Base-by-base conservation (phyloP, 2,113 vertebrate genomes). In the Gavialis gangeticus region DNA sequence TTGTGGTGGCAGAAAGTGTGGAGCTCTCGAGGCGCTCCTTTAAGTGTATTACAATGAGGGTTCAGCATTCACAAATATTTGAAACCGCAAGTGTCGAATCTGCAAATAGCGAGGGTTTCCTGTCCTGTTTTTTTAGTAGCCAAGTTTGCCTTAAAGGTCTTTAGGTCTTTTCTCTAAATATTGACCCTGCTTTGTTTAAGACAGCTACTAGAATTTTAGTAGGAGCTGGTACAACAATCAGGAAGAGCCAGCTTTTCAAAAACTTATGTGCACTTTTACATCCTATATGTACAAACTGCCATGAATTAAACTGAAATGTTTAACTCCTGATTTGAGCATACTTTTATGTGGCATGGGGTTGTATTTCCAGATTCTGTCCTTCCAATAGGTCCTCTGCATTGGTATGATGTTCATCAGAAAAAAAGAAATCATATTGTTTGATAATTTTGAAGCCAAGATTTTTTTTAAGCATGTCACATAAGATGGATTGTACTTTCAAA, bases 71-170 rank as follows among this genome's bases (percentile, higher is more conserved):
- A 9, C 8, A 7, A 46, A 46, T 46, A 46, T 9, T 46, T 46
- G 7, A 46, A 46, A 46, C 7, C 8, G 46, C 46, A 9, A 46
- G 46, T 46, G 46, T 46, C 9, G 46, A 46, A 46, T 9, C 46
- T 9, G 46, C 46, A 7, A 46, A 46, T 9, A 46, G 46, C 2
- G 46, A 46, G 46, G 46, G 46, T 46, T 46, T 46, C 46, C 37
- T 34, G 57, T 58, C 75, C 59, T 58, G 12, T 54, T 79, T 94
- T 87, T 87, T 12, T 67, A 73, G 22, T 30, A 84, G 14, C 54
- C 7, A 84, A 76, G 60, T 79, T 95, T 85, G 82, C 60, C 64
- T 91, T 64, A 94, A 95, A 84, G 24, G 27, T 21, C 85, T 55
- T 76, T 94, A 84, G 24, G 22, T 21, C 85, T 55, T 76, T 94